A percentile compares a stretch with the other conserved stretches of the same genome.
These are phyloP conservation scores for Sebastes vulpes DNA, from an alignment of 2,797 vertebrate species.

Conservation along the genomic window DNA sequence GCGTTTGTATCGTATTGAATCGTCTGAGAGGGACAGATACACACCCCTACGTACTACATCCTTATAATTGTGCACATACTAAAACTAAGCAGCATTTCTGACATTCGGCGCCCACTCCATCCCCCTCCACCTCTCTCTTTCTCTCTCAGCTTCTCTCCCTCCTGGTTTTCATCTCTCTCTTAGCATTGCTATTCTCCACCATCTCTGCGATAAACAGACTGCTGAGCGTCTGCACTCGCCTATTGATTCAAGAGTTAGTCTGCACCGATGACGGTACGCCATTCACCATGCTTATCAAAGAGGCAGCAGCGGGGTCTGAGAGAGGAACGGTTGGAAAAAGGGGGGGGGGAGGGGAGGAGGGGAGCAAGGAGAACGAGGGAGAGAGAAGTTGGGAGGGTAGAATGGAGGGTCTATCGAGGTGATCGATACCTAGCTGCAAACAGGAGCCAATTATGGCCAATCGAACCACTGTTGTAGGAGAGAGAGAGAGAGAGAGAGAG, in stretches of 20 bases:
- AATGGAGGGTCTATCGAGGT: conserved; percentile 39
- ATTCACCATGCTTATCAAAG: conserved; percentile 64
- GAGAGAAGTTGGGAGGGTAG: conserved; percentile 3
- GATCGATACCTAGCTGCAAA: conserved; percentile 74
- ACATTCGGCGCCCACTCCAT: neutral
- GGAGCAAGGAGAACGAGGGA: neutral
- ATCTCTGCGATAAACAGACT: conserved; percentile 64
- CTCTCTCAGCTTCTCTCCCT: neutral
- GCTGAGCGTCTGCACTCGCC: conserved; percentile 64
- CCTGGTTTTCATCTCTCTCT: conserved; percentile 17
- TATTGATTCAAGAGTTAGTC: conserved; percentile 76
- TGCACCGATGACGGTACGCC: conserved; percentile 61
- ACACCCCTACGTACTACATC: neutral
- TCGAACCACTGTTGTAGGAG: conserved; percentile 43
- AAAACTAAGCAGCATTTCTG: neutral
- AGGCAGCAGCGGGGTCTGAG: conserved; percentile 37
- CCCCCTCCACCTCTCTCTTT: neutral
- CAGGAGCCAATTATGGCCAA: conserved; percentile 71
- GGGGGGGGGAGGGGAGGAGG: neutral
- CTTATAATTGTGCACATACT: neutral
- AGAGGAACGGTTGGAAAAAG: conserved; percentile 19
- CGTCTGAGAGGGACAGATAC: neutral
- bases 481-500: too few relatives aligned
- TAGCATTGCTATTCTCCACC: conserved; percentile 58
- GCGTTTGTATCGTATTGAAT: neutral